A percentile compares a stretch with the other conserved stretches of the same genome.
phyloP scores from a whole-genome alignment of 2,797 vertebrate genomes.

The Anguilla obscura region DNA sequence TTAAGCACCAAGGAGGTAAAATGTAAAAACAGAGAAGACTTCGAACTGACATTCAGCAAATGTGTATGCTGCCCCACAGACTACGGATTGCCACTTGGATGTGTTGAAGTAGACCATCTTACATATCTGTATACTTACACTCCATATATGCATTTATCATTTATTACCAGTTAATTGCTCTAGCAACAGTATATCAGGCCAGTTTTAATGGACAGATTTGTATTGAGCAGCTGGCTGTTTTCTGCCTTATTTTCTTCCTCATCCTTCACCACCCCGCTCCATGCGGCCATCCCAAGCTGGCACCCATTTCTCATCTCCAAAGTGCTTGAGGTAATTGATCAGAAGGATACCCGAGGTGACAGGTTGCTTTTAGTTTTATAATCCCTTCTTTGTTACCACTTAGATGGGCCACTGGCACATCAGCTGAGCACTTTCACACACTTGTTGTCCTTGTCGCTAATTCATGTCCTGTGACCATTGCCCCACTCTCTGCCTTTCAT shows the following conservation, averaged over 20 bases:
- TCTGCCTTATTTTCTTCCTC: constrained; percentile 8
- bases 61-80: not conserved
- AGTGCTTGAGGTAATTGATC: constrained; percentile 30
- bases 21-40: constrained; percentile 11
- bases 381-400: constrained; percentile 4
- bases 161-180: constrained; percentile 37
- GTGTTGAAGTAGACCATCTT: not conserved
- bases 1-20: constrained; percentile 4
- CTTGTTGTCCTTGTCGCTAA: not conserved
- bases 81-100: not conserved
- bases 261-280: constrained; percentile 1
- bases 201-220: constrained; percentile 41
- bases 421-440: not conserved
- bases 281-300: not conserved
- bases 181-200: constrained; percentile 34
- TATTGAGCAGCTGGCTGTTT: constrained; percentile 33
- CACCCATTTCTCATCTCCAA: constrained; percentile 27
- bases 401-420: not conserved
- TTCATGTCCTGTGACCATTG: not conserved
- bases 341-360: constrained; percentile 26
- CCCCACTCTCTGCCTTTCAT: not conserved
- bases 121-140: constrained; percentile 32
- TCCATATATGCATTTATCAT: constrained; percentile 37
- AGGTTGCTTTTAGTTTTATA: constrained; percentile 6
- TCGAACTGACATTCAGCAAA: not conserved